Evolutionary conservation across 2,888 invertebrate species (phyloP).

Genomic region (Hemicrepidius hirtus): DNA sequence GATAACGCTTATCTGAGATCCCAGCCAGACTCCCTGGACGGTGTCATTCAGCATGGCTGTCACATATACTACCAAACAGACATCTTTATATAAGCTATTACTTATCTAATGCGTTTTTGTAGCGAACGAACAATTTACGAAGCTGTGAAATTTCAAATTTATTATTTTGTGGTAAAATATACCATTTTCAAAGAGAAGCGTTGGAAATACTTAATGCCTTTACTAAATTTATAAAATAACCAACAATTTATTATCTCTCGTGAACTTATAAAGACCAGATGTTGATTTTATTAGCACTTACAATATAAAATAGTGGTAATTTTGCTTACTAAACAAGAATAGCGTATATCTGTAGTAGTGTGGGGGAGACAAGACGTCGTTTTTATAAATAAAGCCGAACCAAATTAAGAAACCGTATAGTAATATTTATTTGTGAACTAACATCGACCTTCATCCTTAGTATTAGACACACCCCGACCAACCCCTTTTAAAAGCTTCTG

Average conservation of each 20-base stretch:
- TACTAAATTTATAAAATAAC: slow-evolving; percentile 18
- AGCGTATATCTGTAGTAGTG: too few relatives aligned
- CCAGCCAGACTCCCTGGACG: slow-evolving; percentile 51
- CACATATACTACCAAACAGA: slow-evolving; percentile 50
- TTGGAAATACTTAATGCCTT: neutral
- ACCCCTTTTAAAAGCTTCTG: too few relatives aligned
- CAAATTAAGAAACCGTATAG: too few relatives aligned
- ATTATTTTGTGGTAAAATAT: slow-evolving; percentile 30
- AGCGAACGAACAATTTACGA: slow-evolving; percentile 56
- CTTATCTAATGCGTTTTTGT: slow-evolving; percentile 60
- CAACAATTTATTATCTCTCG: neutral
- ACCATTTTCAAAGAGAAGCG: neutral
- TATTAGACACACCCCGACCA: too few relatives aligned
- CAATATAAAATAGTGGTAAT: too few relatives aligned
- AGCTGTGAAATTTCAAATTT: slow-evolving; percentile 56
- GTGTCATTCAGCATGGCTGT: slow-evolving; percentile 52
- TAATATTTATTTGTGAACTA: too few relatives aligned
- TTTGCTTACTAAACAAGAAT: too few relatives aligned
- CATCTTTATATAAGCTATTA: slow-evolving; percentile 56
- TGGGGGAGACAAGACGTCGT: too few relatives aligned
- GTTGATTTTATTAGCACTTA: slow-evolving; percentile 13
- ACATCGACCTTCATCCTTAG: too few relatives aligned
- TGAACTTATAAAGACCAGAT: slow-evolving; percentile 29
- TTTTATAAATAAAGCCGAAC: too few relatives aligned
- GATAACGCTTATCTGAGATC: slow-evolving; percentile 48